These are phyloP conservation scores for Lepidostoma basale DNA, from an alignment of 1,140 invertebrate genomes.

Conservation along the genomic window DNA sequence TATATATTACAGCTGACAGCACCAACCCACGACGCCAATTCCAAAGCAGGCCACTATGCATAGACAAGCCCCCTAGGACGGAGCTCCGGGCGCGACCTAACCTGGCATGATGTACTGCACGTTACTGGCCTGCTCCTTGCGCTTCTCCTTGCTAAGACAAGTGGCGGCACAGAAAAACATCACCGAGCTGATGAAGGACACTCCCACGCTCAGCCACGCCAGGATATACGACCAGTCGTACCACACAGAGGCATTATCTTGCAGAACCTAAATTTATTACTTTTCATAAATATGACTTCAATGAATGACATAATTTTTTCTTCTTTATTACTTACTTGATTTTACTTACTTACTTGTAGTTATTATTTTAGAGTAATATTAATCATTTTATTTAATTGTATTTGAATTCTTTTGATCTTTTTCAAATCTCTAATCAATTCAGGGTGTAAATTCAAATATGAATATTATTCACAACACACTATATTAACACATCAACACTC, in stretches of 20 bases:
- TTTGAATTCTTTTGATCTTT: too few species aligned
- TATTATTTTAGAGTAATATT: too few species aligned
- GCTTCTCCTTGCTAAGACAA: constrained; percentile 75
- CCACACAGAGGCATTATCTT: constrained; percentile 70
- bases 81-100: constrained; percentile 51
- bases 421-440: too few species aligned
- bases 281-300: not conserved
- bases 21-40: constrained; percentile 26
- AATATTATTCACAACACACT: too few species aligned
- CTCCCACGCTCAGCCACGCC: constrained; percentile 80
- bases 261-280: constrained; percentile 68
- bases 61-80: constrained; percentile 9
- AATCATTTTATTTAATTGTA: too few species aligned
- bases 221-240: constrained; percentile 87
- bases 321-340: too few species aligned
- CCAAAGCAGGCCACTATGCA: constrained; percentile 35
- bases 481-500: too few species aligned
- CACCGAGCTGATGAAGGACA: constrained; percentile 74
- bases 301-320: constrained; percentile 13
- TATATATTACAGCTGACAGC: constrained; percentile 32
- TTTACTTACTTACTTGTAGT: too few species aligned
- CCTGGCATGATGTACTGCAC: constrained; percentile 90
- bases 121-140: constrained; percentile 73
- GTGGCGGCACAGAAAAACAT: constrained; percentile 80
- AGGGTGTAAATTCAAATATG: too few species aligned